Conservation (phyloP, 2,888 invertebrate genomes). For the Polymixis flavicincta region DNA sequence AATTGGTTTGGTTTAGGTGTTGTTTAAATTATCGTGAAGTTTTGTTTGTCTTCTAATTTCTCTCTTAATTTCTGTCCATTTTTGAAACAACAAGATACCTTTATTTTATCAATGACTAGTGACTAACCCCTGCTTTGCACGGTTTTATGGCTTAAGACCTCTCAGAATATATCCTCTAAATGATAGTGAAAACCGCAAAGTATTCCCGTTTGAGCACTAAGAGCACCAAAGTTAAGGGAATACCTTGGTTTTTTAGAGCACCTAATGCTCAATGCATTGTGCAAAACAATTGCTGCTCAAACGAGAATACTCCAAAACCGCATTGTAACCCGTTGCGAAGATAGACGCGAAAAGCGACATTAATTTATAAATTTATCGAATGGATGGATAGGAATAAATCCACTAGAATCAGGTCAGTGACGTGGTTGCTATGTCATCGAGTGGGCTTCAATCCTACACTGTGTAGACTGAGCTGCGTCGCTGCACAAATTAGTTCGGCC, state of each 20-base stretch:
- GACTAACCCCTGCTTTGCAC: background rate
- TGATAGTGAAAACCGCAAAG: background rate
- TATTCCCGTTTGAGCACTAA: no score
- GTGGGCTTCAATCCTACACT: slow-evolving; percentile 30
- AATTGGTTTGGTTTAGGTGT: slow-evolving; percentile 41
- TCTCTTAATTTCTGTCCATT: background rate
- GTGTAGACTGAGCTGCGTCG: slow-evolving; percentile 41
- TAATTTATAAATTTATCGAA: background rate
- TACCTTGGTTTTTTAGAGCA: no score
- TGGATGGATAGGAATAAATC: background rate
- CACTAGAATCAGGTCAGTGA: slow-evolving; percentile 37
- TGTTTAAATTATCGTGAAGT: slow-evolving; percentile 2
- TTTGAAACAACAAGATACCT: background rate
- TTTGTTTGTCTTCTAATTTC: background rate
- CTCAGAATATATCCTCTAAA: background rate
- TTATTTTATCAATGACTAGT: background rate
- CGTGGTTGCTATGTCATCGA: slow-evolving; percentile 22
- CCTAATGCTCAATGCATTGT: no score
- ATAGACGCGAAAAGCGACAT: background rate
- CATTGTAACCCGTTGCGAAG: no score
- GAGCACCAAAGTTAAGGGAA: no score
- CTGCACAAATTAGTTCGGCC: slow-evolving; percentile 61
- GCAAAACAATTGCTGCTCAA: no score
- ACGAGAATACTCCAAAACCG: no score
- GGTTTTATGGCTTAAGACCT: background rate